Base-by-base conservation (phyloP, 30 jellyfish, hydroid and myxozoan genomes). In the Aurelia aurita complex sp. Pacific region DNA sequence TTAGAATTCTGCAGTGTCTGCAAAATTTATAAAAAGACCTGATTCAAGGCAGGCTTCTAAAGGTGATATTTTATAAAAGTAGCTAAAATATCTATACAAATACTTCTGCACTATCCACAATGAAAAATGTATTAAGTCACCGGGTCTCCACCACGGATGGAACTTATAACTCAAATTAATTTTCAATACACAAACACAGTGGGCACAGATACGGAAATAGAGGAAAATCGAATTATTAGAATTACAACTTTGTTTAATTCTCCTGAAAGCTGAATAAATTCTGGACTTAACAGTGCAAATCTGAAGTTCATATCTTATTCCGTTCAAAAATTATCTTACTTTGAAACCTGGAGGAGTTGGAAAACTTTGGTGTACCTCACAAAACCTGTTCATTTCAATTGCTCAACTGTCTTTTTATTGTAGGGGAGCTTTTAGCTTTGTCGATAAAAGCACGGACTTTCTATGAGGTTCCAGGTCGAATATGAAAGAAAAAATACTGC, bases 341-440 rank as follows among this genome's bases (percentile, higher is more conserved):
- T 54, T 54, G 65, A 54, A 54, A 54, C 65, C 65, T 54, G 65
- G 65, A 54, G 65, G 16, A 54, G 65, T 54, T 54, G 65, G 65
- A 54, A 16, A 54, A 54, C 65, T 54, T 54, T 54, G 12, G 65
- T 54, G 65, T 54, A 16, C 65, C 65, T 54, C 65, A 16, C 65
- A 54, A 54, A 54, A 54, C 65, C 65, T 54, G 65, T 11, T 54
- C 16, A 54, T 54, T 54, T 54, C 65, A 54, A 54, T 54, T 54
- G 65, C 16, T 54, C 16, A 54, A 54, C 65, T 54, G 65, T 54
- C 65, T 54, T 54, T 54, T 54, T 11, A 54, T 54, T 54, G 16
- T 54, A 54, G 65, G 65, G 16, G 65, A 0, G 65, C 65, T 54
- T 54, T 54, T 54, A 54, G 16, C 65, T 54, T 54, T 54, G 65